These are phyloP conservation scores for Macrophya annulata DNA, from an alignment of 2,888 invertebrate species.

Conservation along the genomic window DNA sequence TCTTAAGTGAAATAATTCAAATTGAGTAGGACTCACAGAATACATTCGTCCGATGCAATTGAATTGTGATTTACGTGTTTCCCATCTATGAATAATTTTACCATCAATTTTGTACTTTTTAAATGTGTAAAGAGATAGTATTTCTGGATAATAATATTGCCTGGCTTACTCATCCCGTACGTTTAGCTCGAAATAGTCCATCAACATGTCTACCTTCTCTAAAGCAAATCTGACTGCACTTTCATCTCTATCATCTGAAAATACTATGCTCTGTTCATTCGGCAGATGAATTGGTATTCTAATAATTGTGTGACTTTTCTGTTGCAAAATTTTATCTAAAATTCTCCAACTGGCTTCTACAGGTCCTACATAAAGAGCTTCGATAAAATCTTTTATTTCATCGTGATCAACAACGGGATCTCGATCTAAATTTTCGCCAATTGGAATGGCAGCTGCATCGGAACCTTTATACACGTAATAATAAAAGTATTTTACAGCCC, in stretches of 20 bases:
- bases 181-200: conserved; percentile 19
- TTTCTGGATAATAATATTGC: neutral
- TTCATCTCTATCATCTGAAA: neutral
- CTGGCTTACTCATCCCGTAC: neutral
- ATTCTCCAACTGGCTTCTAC: conserved; percentile 38
- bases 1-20: conserved; percentile 64
- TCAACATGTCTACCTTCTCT: neutral
- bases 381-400: neutral
- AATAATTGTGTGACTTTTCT: conserved; percentile 59
- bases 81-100: conserved; percentile 23
- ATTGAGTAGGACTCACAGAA: conserved; percentile 61
- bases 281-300: conserved; percentile 74
- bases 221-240: neutral
- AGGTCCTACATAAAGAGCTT: conserved; percentile 27
- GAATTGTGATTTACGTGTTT: conserved; percentile 14
- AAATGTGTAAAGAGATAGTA: neutral
- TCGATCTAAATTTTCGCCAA: conserved; percentile 21
- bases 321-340: neutral
- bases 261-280: conserved; percentile 59
- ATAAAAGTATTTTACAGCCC: too few species aligned
- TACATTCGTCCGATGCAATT: conserved; percentile 62
- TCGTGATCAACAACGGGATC: neutral
- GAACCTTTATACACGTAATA: neutral
- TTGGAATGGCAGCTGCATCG: conserved; percentile 12
- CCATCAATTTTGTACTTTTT: conserved; percentile 3